phyloP scores from a whole-genome alignment of 1,140 invertebrate genomes.

The Cydia splendana region DNA sequence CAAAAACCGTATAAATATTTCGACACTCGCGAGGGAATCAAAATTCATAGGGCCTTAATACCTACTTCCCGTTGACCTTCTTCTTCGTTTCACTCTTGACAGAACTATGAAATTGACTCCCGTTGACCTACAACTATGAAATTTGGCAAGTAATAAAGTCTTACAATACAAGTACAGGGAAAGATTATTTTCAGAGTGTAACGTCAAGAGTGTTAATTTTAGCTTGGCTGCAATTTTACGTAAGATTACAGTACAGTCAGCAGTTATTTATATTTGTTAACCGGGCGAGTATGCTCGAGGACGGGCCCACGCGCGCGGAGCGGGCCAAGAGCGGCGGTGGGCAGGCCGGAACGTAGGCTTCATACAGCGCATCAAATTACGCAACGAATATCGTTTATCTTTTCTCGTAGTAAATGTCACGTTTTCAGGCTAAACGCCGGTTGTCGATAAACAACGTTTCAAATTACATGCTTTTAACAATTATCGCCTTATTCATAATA shows the following conservation, averaged over 20 bases:
- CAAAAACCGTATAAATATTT: too few species aligned
- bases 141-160: too few species aligned
- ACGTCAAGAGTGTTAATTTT: not conserved
- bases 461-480: too few species aligned
- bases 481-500: too few species aligned
- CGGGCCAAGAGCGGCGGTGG: slow-evolving; percentile 8
- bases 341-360: not conserved
- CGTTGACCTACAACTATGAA: too few species aligned
- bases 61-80: too few species aligned
- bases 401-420: not conserved
- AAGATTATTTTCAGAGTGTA: not conserved
- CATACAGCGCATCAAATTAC: not conserved
- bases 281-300: not conserved
- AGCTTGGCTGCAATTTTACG: not conserved
- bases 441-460: not conserved
- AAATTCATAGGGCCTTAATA: too few species aligned
- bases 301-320: slow-evolving; percentile 3
- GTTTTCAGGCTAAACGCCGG: not conserved
- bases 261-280: slow-evolving; percentile 15
- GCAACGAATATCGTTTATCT: not conserved
- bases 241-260: slow-evolving; percentile 7
- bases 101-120: too few species aligned
- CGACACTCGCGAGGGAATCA: too few species aligned
- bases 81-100: too few species aligned
- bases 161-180: too few species aligned